Evolutionary conservation across 2,113 vertebrate genomes (phyloP).

Genomic region (Nyctibius bracteatus): DNA sequence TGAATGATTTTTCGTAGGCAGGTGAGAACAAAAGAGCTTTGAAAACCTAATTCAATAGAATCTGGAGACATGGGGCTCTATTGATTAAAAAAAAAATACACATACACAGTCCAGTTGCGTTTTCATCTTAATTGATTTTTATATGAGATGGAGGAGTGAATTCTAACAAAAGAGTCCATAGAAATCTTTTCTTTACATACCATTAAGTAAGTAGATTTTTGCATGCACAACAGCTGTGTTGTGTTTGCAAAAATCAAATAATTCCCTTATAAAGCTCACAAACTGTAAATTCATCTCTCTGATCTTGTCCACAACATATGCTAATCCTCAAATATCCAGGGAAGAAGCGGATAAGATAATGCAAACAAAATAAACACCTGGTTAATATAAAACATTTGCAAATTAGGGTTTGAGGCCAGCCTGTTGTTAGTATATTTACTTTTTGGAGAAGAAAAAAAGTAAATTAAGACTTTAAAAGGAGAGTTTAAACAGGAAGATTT

Average conservation of each 20-base stretch:
- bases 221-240: conserved; percentile 43
- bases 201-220: conserved; percentile 55
- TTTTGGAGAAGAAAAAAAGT: neutral
- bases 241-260: conserved; percentile 55
- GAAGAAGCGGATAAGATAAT: conserved; percentile 7
- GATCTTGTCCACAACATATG: conserved; percentile 45
- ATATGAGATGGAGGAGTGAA: conserved; percentile 40
- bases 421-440: neutral
- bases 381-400: conserved; percentile 32
- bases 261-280: conserved; percentile 31
- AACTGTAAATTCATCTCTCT: conserved; percentile 35
- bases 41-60: conserved; percentile 74
- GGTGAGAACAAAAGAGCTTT: conserved; percentile 80
- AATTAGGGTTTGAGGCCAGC: neutral
- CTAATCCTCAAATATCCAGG: conserved; percentile 37
- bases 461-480: neutral
- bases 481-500: neutral
- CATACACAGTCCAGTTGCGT: conserved; percentile 48
- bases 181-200: conserved; percentile 60
- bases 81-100: conserved; percentile 64
- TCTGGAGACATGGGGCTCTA: conserved; percentile 51
- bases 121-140: conserved; percentile 71
- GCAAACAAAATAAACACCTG: conserved; percentile 24
- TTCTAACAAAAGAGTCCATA: conserved; percentile 42
- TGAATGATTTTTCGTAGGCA: conserved; percentile 77